phyloP scores from a whole-genome alignment of 2,888 invertebrate species.

The Macrosoma leucophasiata region DNA sequence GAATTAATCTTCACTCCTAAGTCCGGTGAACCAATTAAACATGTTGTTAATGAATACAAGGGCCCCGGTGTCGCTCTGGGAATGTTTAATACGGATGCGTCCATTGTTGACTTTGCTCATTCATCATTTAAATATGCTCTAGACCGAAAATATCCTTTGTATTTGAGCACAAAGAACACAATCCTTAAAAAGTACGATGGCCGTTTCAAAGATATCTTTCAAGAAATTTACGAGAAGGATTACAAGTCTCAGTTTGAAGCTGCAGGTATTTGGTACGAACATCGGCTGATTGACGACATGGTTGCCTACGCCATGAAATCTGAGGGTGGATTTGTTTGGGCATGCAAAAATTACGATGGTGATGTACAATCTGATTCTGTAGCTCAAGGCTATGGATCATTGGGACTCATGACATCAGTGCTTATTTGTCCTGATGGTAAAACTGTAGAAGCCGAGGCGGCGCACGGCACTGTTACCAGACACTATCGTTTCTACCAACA shows the following conservation, averaged over 20 bases:
- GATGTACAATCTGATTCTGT: conserved; percentile 99
- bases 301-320: conserved; percentile 98
- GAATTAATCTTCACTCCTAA: conserved; percentile 88
- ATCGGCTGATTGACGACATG: conserved; percentile 99
- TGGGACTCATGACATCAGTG: conserved; percentile 99
- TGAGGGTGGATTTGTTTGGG: conserved; percentile 99
- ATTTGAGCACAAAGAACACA: conserved; percentile 97
- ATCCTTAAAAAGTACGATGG: conserved; percentile 98
- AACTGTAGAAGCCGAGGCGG: conserved; percentile 98
- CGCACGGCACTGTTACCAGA: conserved; percentile 97
- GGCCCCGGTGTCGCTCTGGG: conserved; percentile 94
- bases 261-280: conserved; percentile 96
- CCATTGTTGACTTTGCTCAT: conserved; percentile 95
- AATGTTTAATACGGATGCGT: conserved; percentile 98
- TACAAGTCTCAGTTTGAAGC: conserved; percentile 91
- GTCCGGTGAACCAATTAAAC: conserved; percentile 78
- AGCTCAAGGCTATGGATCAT: conserved; percentile 96
- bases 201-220: conserved; percentile 97
- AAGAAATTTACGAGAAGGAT: conserved; percentile 92
- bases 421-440: conserved; percentile 97
- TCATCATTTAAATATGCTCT: conserved; percentile 95
- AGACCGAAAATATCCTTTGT: conserved; percentile 89
- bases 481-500: conserved; percentile 92
- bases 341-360: conserved; percentile 99
- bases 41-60: conserved; percentile 89